A percentile compares a stretch with the other conserved stretches of the same genome.
Evolutionary conservation across 2,888 invertebrate genomes (phyloP).

Genomic region (Oxytorus armatus): DNA sequence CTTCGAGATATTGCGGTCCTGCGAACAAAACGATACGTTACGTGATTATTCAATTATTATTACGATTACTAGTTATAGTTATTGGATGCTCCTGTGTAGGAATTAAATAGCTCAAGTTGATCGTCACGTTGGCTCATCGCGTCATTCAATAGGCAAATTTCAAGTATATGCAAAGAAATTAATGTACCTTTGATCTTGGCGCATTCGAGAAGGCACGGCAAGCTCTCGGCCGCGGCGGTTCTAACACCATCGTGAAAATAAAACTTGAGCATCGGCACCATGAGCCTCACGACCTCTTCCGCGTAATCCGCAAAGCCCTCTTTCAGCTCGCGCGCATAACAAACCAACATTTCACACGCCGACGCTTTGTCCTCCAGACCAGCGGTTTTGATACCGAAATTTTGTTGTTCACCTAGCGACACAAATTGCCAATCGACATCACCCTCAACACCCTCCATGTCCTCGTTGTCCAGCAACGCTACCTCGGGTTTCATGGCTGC

Average conservation of each 20-base stretch:
- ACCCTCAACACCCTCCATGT: constrained; percentile 92
- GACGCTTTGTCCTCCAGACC: constrained; percentile 98
- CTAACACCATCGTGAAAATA: constrained; percentile 97
- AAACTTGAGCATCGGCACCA: constrained; percentile 96
- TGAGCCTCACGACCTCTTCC: constrained; percentile 92
- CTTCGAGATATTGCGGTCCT: constrained; percentile 87
- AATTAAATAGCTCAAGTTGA: too few species aligned
- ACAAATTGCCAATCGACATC: constrained; percentile 98
- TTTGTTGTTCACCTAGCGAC: constrained; percentile 96
- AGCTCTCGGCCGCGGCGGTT: constrained; percentile 95
- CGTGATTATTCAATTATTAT: constrained; percentile 78
- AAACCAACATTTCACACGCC: constrained; percentile 98
- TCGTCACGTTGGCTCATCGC: too few species aligned
- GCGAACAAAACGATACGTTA: constrained; percentile 75
- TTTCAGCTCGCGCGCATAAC: constrained; percentile 96
- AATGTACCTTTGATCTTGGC: constrained; percentile 91
- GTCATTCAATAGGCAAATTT: too few species aligned
- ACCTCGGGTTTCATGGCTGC: constrained; percentile 98
- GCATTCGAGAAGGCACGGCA: constrained; percentile 95
- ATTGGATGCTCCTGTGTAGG: too few species aligned
- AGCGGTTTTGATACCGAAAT: constrained; percentile 96
- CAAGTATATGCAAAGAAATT: too few species aligned
- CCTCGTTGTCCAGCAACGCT: constrained; percentile 94
- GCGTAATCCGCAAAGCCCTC: constrained; percentile 90
- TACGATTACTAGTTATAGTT: too few species aligned